phyloP scores from a whole-genome alignment of 2,113 vertebrate genomes.

The Menura novaehollandiae region DNA sequence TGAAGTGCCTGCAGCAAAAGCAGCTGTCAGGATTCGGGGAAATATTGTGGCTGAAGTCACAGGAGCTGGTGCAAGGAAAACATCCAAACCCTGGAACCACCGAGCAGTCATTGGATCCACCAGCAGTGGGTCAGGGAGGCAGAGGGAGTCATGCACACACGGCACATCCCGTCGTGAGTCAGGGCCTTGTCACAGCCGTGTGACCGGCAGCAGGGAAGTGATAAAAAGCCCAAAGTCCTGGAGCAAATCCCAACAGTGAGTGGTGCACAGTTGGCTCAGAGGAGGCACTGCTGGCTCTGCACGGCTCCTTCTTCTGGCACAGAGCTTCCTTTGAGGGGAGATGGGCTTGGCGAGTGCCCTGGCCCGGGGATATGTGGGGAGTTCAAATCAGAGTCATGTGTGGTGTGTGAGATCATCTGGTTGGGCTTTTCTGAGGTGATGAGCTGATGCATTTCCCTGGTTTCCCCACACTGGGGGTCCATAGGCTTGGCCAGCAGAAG shows the following conservation, averaged over 20 bases:
- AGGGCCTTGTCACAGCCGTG: not conserved
- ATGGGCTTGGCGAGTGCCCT: accelerated
- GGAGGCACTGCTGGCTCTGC: not conserved
- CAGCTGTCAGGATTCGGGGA: not conserved
- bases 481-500: not conserved
- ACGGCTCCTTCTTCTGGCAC: accelerated
- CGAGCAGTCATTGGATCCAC: not conserved
- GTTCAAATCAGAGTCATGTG: not conserved
- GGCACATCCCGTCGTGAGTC: not conserved
- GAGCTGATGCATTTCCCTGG: not conserved
- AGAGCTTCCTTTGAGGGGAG: not conserved
- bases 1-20: not conserved
- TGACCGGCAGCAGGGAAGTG: not conserved
- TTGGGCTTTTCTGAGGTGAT: not conserved
- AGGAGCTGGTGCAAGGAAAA: not conserved
- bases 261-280: not conserved
- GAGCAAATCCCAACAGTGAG: not conserved
- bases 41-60: not conserved
- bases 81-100: not conserved
- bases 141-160: not conserved
- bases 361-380: accelerated
- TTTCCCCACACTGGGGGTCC: not conserved
- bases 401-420: not conserved
- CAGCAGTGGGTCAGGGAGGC: not conserved
- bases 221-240: not conserved